Base-by-base conservation (phyloP, 2,113 vertebrate species). In the Nothoprocta pentlandii region DNA sequence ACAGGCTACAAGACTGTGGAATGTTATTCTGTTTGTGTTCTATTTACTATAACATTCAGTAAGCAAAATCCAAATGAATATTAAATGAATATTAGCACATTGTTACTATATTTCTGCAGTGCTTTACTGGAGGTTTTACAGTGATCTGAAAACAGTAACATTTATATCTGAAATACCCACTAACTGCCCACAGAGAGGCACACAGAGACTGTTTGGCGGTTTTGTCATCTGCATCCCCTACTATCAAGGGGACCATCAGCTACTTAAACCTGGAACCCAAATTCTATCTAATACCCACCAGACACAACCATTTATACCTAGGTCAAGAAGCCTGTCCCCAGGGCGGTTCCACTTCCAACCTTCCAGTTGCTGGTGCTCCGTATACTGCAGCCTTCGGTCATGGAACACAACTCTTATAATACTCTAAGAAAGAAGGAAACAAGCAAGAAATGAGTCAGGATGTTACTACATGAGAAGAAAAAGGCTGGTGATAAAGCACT, bases 331-430 rank as follows among this genome's bases (percentile, higher is more conserved):
- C 89, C 98, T 96, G 92, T 98, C 98, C 85, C 98, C 98, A 75
- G 98, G 98, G 82, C 98, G 98, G 91, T 98, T 98, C 98, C 98
- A 98, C 92, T 97, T 98, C 98, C 98, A 98, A 16, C 98, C 98
- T 96, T 98, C 98, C 16, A 98, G 95, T 63, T 98, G 98, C 85
- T 98, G 98, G 87, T 98, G 98, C 73, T 98, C 98, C 16, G 98
- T 98, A 20, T 98, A 98, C 10, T 98, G 98, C 26, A 98, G 94
- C 75, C 98, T 97, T 96, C 98, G 96, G 91, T 98, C 98, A 81
- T 98, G 98, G 95, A 98, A 98, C 36, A 98, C 98, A 58, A 98
- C 98, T 95, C 98, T 96, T 87, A 98, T 98, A 92, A 98, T 98
- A 93, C 98, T 98, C 98, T 98, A 87, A 62, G 30, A 90, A 81